Base-by-base conservation (phyloP, 2,888 invertebrate species). In the Oscheius sp. region DNA sequence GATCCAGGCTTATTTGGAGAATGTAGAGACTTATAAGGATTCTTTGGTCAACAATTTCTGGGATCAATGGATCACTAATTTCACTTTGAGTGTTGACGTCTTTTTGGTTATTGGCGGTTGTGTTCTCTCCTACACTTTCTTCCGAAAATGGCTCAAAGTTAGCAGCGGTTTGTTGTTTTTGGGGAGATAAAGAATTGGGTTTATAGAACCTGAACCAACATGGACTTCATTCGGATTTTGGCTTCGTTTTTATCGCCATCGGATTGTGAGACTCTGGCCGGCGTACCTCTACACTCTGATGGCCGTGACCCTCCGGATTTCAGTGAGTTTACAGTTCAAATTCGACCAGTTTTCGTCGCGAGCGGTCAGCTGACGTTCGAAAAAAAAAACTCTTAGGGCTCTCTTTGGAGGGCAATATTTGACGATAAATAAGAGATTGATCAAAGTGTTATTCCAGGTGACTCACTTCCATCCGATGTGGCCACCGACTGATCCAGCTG, bases 401-500 rank as follows among this genome's bases (percentile, higher is more conserved):
- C n/a, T n/a, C n/a, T n/a, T n/a, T n/a, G n/a, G n/a, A n/a, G n/a
- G n/a, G n/a, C n/a, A n/a, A n/a, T n/a, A n/a, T n/a, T 37, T 37
- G 37, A 10, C 12, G 6, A 37, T 8, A 17, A 23, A 48, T 12
- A 48, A 12, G 3, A 25, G 25, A n/a, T 23, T 17, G 4, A 23
- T 23, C 6, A 48, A 23, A 6, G 4, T 25, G 10, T 65, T 52
- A 3, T 17, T 63, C 34, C 52, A 70, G 61, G 68, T 84, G 37
- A 85, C 84, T 23, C 84, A 84, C 69, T 85, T 80, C 72, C 85
- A 84, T 70, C 83, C 83, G 37, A 85, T 86, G 83, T 85, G 84
- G 84, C 86, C 86, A 3, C 83, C 83, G 65, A 83, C 84, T 45
- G 86, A 86, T 71, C 85, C 86, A 12, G 82, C 81, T 23, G 78